Percentiles rank a stretch among this genome's conserved stretches.
Conservation (phyloP, 2,888 invertebrate species). For the Himalopsyche anomala region DNA sequence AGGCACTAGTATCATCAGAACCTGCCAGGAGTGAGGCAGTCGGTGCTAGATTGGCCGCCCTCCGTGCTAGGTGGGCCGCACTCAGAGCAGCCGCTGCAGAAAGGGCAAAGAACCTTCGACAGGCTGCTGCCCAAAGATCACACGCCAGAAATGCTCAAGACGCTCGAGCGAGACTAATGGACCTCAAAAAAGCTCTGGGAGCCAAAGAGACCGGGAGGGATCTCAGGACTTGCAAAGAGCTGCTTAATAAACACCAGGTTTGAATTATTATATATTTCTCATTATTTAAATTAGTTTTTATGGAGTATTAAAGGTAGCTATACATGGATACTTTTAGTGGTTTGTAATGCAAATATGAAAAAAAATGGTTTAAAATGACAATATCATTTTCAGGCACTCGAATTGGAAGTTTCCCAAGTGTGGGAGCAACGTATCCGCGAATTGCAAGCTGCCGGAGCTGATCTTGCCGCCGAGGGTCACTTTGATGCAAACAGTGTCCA, state of each 20-base stretch:
- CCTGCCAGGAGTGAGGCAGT: slow-evolving; percentile 84
- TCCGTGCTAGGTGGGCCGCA: slow-evolving; percentile 91
- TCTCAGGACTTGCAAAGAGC: slow-evolving; percentile 92
- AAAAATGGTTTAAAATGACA: not conserved
- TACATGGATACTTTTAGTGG: too few relatives aligned
- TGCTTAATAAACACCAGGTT: slow-evolving; percentile 92
- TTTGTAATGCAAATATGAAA: too few relatives aligned
- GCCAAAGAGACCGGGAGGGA: slow-evolving; percentile 92
- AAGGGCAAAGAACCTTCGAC: slow-evolving; percentile 80
- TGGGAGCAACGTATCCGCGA: slow-evolving; percentile 89
- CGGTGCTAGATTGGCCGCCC: slow-evolving; percentile 86
- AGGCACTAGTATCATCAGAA: slow-evolving; percentile 74
- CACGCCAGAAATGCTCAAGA: slow-evolving; percentile 89
- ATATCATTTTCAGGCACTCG: slow-evolving; percentile 78
- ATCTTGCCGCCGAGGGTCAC: slow-evolving; percentile 95
- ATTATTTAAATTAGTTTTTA: not conserved
- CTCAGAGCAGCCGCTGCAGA: slow-evolving; percentile 91
- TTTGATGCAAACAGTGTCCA: slow-evolving; percentile 94
- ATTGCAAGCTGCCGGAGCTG: slow-evolving; percentile 87
- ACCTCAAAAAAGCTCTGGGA: slow-evolving; percentile 86
- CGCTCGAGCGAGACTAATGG: slow-evolving; percentile 90
- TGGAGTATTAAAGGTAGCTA: too few relatives aligned
- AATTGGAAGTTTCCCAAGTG: slow-evolving; percentile 86
- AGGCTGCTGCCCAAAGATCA: slow-evolving; percentile 90
- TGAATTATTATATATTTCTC: not conserved